Conservation (phyloP, 2,113 vertebrate genomes). For the Ceyx margarethae region DNA sequence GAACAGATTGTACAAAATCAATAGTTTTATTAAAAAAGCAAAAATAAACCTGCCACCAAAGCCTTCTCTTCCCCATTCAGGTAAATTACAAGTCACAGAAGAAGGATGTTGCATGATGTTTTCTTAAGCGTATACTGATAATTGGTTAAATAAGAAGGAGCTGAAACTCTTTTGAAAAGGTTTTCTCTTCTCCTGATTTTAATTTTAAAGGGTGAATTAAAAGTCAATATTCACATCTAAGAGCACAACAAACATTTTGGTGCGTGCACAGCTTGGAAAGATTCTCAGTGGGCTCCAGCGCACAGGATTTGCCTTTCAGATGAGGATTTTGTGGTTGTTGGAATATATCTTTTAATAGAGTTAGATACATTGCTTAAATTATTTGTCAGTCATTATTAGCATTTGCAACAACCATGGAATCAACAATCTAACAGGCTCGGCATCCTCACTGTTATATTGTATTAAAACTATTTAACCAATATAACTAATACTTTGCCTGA, state of each 20-base stretch:
- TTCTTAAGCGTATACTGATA: neutral
- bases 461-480: conserved; percentile 4
- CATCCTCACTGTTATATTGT: neutral
- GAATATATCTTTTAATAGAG: conserved; percentile 41
- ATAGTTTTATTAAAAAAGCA: conserved; percentile 6
- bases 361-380: conserved; percentile 47
- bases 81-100: neutral
- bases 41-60: neutral
- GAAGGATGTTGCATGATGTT: neutral
- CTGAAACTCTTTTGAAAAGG: neutral
- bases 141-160: conserved; percentile 22
- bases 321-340: conserved; percentile 18
- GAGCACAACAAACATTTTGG: neutral
- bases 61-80: neutral
- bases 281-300: neutral
- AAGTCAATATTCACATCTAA: conserved; percentile 36
- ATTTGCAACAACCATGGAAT: conserved; percentile 30
- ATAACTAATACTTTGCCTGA: neutral
- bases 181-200: neutral
- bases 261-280: neutral
- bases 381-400: conserved; percentile 63
- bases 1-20: neutral
- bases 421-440: conserved; percentile 46
- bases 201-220: conserved; percentile 33
- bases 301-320: conserved; percentile 20